phyloP scores from a whole-genome alignment of 2,888 invertebrate species.

The Lithodes maja region DNA sequence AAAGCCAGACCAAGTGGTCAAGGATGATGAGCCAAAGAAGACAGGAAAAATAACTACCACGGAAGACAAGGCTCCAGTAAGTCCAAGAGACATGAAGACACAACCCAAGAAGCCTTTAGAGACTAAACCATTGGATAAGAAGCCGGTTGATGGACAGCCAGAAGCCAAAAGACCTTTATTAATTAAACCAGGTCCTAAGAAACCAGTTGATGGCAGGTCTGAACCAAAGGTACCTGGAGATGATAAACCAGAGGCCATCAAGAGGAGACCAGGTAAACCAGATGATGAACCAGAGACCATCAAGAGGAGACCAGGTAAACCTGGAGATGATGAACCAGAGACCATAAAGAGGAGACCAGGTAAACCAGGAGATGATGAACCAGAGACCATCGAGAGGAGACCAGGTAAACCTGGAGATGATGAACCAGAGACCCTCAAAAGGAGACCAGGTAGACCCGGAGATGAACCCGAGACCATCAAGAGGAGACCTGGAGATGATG shows the following conservation, averaged over 20 bases:
- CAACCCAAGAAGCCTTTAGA: background rate
- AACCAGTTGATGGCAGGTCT: background rate
- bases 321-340: background rate
- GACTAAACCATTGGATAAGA: no score
- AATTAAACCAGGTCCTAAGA: background rate
- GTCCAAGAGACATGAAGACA: slow-evolving; percentile 33
- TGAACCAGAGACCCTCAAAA: background rate
- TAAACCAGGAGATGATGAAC: background rate
- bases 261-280: slow-evolving; percentile 26
- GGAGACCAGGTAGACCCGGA: background rate
- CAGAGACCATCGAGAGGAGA: slow-evolving; percentile 14
- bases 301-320: slow-evolving; percentile 8
- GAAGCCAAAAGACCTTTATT: background rate
- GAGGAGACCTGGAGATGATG: background rate
- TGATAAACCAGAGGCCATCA: slow-evolving; percentile 25
- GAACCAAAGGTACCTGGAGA: background rate
- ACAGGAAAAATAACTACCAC: background rate
- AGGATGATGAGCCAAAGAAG: background rate
- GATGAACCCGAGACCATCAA: slow-evolving; percentile 21
- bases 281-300: slow-evolving; percentile 11
- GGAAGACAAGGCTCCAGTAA: background rate
- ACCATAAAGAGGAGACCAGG: background rate
- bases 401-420: background rate
- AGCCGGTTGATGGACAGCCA: background rate
- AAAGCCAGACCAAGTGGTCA: slow-evolving; percentile 7